A percentile compares a stretch with the other conserved stretches of the same genome.
phyloP scores from a whole-genome alignment of 1,140 invertebrate species.

The Ceratitis capitata region DNA sequence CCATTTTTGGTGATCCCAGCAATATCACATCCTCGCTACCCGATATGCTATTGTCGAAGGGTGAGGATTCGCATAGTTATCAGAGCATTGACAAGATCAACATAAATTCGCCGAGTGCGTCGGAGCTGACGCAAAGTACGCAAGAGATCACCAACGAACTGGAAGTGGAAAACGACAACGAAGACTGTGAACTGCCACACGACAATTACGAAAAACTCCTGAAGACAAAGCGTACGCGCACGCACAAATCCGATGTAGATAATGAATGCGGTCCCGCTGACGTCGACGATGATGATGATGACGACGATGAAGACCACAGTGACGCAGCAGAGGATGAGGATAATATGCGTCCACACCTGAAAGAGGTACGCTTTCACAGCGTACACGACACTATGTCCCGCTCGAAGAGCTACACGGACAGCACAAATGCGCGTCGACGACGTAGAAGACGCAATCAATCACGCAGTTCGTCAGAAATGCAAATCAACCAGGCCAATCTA shows the following conservation, averaged over 20 bases:
- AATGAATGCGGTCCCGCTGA: too few relatives aligned
- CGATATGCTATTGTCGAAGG: conserved; percentile 61
- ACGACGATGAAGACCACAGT: conserved; percentile 36
- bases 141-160: conserved; percentile 60
- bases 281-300: conserved; percentile 40
- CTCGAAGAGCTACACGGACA: conserved; percentile 64
- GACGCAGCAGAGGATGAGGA: conserved; percentile 47
- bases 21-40: conserved; percentile 62
- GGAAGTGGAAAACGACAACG: conserved; percentile 57
- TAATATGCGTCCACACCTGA: conserved; percentile 51
- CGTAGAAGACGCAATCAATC: conserved; percentile 60
- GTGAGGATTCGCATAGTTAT: conserved; percentile 61
- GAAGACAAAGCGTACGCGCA: conserved; percentile 3
- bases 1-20: conserved; percentile 56
- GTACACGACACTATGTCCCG: conserved; percentile 63
- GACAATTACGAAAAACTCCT: conserved; percentile 53
- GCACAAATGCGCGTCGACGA: conserved; percentile 58
- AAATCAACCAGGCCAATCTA: conserved; percentile 63
- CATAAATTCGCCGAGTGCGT: conserved; percentile 59
- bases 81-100: conserved; percentile 63
- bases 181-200: conserved; percentile 44
- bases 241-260: conserved; percentile 37
- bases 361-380: conserved; percentile 62
- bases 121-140: conserved; percentile 61
- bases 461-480: conserved; percentile 61